These are phyloP conservation scores for Trichonephila clavata DNA, from an alignment of 1,140 invertebrate genomes.

Conservation along the genomic window DNA sequence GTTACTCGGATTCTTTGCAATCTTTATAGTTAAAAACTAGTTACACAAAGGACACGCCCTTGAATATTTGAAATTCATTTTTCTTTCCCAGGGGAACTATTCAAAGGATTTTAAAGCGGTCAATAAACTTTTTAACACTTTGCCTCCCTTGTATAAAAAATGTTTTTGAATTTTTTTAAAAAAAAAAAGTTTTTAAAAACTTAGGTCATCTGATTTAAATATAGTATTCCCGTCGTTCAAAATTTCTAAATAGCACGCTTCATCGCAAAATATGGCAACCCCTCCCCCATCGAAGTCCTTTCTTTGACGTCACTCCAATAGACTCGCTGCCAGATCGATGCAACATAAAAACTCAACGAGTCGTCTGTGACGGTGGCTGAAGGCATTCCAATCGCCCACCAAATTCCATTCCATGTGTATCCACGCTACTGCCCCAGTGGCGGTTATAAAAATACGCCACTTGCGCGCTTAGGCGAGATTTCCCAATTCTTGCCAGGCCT, in stretches of 20 bases:
- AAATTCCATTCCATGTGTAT: conserved; percentile 25
- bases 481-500: conserved; percentile 8
- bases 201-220: too few species aligned
- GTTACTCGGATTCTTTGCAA: too few species aligned
- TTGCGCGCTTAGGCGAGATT: not conserved
- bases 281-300: not conserved
- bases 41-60: too few species aligned
- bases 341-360: conserved; percentile 48
- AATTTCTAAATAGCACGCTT: not conserved
- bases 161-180: too few species aligned
- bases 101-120: too few species aligned
- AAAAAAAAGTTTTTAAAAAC: too few species aligned
- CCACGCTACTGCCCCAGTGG: conserved; percentile 60
- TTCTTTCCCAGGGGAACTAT: too few species aligned
- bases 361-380: conserved; percentile 48
- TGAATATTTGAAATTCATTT: too few species aligned
- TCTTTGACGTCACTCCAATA: conserved; percentile 22
- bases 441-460: conserved; percentile 25
- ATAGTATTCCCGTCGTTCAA: not conserved
- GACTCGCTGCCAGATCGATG: conserved; percentile 59
- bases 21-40: too few species aligned
- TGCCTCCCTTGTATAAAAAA: too few species aligned
- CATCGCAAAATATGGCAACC: not conserved
- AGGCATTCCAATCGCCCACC: conserved; percentile 53
- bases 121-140: too few species aligned